phyloP scores from a whole-genome alignment of 2,888 invertebrate genomes.

The Alviniconcha strummeri region DNA sequence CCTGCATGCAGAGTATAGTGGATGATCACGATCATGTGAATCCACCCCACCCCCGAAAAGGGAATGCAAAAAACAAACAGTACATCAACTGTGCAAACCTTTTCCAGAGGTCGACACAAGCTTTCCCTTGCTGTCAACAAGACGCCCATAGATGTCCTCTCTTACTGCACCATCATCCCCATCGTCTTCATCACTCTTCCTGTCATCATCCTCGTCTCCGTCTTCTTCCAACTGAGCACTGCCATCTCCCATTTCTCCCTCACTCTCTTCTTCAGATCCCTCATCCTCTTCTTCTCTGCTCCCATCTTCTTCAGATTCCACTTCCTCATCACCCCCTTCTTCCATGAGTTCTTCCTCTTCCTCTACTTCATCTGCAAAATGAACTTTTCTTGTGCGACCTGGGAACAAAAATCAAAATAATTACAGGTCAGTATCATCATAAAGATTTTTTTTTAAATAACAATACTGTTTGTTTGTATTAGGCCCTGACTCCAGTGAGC shows the following conservation, averaged over 20 bases:
- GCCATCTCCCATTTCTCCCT: conserved; percentile 33
- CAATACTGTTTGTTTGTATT: too few relatives aligned
- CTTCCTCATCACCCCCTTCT: conserved; percentile 14
- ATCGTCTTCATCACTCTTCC: conserved; percentile 28
- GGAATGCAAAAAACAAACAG: not conserved
- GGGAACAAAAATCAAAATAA: conserved; percentile 18
- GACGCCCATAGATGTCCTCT: conserved; percentile 94
- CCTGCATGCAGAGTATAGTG: too few relatives aligned
- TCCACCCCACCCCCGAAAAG: not conserved
- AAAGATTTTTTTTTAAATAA: too few relatives aligned
- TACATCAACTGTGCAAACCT: conserved; percentile 7
- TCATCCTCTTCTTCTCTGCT: conserved; percentile 75
- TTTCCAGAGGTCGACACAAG: conserved; percentile 76
- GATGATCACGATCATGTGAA: too few relatives aligned
- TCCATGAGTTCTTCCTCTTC: not conserved
- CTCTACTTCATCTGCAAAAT: conserved; percentile 20
- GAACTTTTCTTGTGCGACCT: not conserved
- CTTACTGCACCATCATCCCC: conserved; percentile 36
- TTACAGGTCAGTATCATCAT: too few relatives aligned
- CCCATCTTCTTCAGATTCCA: conserved; percentile 22
- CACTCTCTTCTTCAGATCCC: conserved; percentile 60
- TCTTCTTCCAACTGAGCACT: conserved; percentile 8
- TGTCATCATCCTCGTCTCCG: conserved; percentile 22
- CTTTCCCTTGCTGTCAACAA: conserved; percentile 87
- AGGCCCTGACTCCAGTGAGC: too few relatives aligned